Percentiles rank a stretch among this genome's conserved stretches.
phyloP scores from a whole-genome alignment of 2,888 invertebrate species.

The Hipparchia semele region DNA sequence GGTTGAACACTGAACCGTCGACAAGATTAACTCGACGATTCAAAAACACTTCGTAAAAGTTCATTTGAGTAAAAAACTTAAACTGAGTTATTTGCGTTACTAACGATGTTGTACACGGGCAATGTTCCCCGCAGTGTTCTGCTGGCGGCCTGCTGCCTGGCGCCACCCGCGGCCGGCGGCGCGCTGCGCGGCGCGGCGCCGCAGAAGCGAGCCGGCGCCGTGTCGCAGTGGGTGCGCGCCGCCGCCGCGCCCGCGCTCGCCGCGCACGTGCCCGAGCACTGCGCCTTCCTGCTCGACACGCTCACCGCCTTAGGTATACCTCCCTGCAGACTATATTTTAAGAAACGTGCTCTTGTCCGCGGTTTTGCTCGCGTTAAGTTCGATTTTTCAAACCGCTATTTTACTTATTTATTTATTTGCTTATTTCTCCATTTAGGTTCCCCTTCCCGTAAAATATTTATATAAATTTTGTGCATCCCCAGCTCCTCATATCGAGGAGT shows the following conservation, averaged over 20 bases:
- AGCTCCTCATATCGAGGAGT: conserved; percentile 53
- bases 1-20: no score
- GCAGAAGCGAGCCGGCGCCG: conserved; percentile 48
- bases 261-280: conserved; percentile 49
- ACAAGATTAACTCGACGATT: no score
- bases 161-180: background rate
- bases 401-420: no score
- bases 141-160: conserved; percentile 48
- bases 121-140: conserved; percentile 49
- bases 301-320: conserved; percentile 49
- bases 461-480: background rate
- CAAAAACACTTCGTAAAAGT: no score
- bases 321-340: background rate
- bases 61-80: background rate
- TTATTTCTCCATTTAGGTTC: no score
- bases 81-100: background rate
- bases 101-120: no score
- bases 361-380: no score
- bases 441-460: no score
- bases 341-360: no score
- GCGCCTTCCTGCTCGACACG: conserved; percentile 43
- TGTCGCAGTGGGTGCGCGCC: conserved; percentile 58
- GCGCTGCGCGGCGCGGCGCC: conserved; percentile 27
- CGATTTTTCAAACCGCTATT: no score
- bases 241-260: conserved; percentile 50